Evolutionary conservation across 2,888 invertebrate genomes (phyloP).

Genomic region (Odontomyia ornata): DNA sequence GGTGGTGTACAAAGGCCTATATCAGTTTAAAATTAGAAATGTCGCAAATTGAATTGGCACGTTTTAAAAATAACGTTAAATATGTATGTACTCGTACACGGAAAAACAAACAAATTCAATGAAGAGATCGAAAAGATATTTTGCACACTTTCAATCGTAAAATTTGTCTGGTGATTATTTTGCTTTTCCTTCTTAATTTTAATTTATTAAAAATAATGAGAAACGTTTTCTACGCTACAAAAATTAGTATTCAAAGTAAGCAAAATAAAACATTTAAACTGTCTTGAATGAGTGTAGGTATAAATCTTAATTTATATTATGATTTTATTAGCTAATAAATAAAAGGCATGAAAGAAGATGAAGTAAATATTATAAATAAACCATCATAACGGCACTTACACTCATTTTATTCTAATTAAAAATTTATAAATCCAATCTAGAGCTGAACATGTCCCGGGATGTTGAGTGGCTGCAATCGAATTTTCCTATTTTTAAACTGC

Average conservation of each 20-base stretch:
- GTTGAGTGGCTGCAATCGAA: constrained; percentile 26
- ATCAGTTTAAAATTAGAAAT: constrained; percentile 36
- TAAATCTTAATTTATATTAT: neutral
- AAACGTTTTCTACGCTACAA: no score
- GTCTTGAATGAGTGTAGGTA: constrained; percentile 1
- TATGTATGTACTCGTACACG: no score
- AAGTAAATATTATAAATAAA: neutral
- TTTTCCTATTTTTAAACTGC: constrained; percentile 44
- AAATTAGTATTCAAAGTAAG: no score
- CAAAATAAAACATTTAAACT: constrained; percentile 16
- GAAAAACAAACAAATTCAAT: constrained; percentile 1
- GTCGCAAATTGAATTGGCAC: constrained; percentile 40
- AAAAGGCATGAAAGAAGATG: no score
- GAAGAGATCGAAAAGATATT: neutral
- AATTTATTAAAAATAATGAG: no score
- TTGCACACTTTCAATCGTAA: constrained; percentile 17
- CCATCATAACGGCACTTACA: constrained; percentile 39
- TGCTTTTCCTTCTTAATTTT: neutral
- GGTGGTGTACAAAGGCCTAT: constrained; percentile 24
- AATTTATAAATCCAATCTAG: constrained; percentile 39
- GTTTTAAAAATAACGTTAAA: constrained; percentile 38
- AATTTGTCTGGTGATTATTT: neutral
- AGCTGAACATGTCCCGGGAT: constrained; percentile 45
- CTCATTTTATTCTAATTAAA: constrained; percentile 46
- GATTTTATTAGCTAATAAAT: no score